Base-by-base conservation (phyloP, 2,797 vertebrate species). In the Gobio occitaniae region DNA sequence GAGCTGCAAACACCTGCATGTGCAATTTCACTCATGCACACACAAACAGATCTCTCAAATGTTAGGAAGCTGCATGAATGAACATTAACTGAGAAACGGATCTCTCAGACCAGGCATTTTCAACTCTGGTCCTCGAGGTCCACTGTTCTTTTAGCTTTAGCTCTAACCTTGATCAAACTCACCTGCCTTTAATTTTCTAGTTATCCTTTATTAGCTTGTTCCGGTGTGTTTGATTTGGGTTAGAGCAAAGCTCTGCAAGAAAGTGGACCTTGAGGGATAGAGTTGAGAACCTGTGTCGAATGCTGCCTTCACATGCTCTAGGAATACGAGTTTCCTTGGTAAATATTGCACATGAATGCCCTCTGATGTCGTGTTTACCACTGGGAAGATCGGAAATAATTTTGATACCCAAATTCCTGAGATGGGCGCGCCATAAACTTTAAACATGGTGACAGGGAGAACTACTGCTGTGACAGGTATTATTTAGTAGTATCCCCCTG, bases 11-110 rank as follows among this genome's bases (percentile, higher is more conserved):
- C 38, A 68, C 63, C n/a, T 68, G 19, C 76, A 69, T 15, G 11
- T 74, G 54, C 66, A 71, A 15, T 61, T 15, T 61, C 36, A 65
- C 50, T 32, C 61, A 52, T n/a, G n/a, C 61, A 38, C 71, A 74
- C 56, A 68, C 63, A 77, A 11, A 66, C 17, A n/a, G 15, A 80
- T 21, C 25, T 47, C 63, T 38, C 19, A 54, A 6, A 8, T 21
- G n/a, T 59, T 25, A 72, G 19, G 29, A 36, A 50, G 25, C 56
- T 3, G 6, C 8, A 11, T 54, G 21, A 36, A 36, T 50, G 21
- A 65, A 75, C 19, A 75, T 52, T 25, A 50, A 83, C 81, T 8
- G 2, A 25, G 7, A 65, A 50, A 38, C 13, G 0, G 41, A 83
- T 69, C 63, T 68, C 48, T 63, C 6, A 63, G 61, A 9, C 54